Conservation (phyloP, 1,140 invertebrate genomes). For the Achatina immaculata region DNA sequence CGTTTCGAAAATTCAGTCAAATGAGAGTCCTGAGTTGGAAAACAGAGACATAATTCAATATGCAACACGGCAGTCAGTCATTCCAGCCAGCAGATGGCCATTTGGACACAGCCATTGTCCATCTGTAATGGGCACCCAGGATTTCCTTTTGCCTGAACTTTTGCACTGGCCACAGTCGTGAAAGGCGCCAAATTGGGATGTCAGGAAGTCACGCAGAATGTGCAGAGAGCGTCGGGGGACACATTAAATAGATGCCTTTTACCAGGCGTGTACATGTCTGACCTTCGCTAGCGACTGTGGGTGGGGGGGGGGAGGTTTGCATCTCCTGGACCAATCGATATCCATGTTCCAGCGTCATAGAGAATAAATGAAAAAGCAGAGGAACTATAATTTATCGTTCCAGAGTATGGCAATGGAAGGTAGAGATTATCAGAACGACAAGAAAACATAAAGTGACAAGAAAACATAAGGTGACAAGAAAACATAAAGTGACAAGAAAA, state of each 20-base stretch:
- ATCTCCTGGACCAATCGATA: too few species aligned
- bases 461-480: too few species aligned
- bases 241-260: not conserved
- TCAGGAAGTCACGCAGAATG: constrained; percentile 14
- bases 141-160: constrained; percentile 3
- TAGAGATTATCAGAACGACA: too few species aligned
- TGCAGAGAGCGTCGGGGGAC: not conserved
- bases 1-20: not conserved
- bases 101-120: constrained; percentile 8
- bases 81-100: constrained; percentile 3
- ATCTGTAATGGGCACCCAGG: not conserved
- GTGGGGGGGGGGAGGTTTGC: too few species aligned
- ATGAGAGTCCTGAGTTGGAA: not conserved
- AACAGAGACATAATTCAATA: constrained; percentile 2
- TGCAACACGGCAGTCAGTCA: not conserved
- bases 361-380: too few species aligned
- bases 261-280: too few species aligned
- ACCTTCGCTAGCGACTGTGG: too few species aligned
- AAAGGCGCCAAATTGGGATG: constrained; percentile 6
- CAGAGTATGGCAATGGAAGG: too few species aligned
- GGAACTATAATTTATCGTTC: too few species aligned
- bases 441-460: too few species aligned
- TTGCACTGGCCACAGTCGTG: not conserved
- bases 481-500: too few species aligned
- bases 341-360: too few species aligned